Percentiles rank a stretch among this genome's conserved stretches.
Evolutionary conservation across 2,888 invertebrate genomes (phyloP).

Genomic region (Mamestra brassicae): DNA sequence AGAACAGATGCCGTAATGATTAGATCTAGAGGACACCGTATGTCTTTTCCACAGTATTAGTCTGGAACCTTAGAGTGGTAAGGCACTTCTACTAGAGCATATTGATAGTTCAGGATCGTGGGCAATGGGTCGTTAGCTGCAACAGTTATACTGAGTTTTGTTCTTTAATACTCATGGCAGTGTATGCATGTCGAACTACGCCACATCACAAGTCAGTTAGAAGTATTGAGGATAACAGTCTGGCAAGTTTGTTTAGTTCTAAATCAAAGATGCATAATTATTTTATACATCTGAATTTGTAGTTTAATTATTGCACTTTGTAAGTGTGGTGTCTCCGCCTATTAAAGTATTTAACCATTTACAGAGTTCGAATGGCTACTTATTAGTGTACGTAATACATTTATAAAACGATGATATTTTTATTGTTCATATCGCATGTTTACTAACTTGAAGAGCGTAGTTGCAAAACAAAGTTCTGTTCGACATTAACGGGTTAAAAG

Average conservation of each 20-base stretch:
- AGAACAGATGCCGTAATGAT: slow-evolving; percentile 62
- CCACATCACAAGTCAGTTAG: slow-evolving; percentile 86
- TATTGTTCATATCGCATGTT: slow-evolving; percentile 81
- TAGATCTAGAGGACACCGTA: slow-evolving; percentile 66
- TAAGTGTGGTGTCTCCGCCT: slow-evolving; percentile 90
- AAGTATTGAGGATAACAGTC: slow-evolving; percentile 77
- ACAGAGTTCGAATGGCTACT: slow-evolving; percentile 87
- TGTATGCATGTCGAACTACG: slow-evolving; percentile 82
- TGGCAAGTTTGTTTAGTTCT: slow-evolving; percentile 85
- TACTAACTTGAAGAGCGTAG: slow-evolving; percentile 58
- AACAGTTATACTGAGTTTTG: slow-evolving; percentile 68
- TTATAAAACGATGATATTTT: slow-evolving; percentile 83
- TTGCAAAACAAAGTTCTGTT: slow-evolving; percentile 58
- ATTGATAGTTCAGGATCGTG: slow-evolving; percentile 64
- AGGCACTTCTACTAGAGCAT: slow-evolving; percentile 60
- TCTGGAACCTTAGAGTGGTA: slow-evolving; percentile 61
- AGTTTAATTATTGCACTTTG: slow-evolving; percentile 90
- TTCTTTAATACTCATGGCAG: slow-evolving; percentile 83
- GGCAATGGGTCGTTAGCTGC: slow-evolving; percentile 68
- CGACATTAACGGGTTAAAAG: slow-evolving; percentile 46
- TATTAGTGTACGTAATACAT: slow-evolving; percentile 88
- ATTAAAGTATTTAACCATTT: slow-evolving; percentile 89
- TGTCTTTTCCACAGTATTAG: slow-evolving; percentile 72
- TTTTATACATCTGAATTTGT: slow-evolving; percentile 89
- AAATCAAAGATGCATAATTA: slow-evolving; percentile 88